Conservation (phyloP, 2,888 invertebrate species). For the Leptarthrus brevirostris region DNA sequence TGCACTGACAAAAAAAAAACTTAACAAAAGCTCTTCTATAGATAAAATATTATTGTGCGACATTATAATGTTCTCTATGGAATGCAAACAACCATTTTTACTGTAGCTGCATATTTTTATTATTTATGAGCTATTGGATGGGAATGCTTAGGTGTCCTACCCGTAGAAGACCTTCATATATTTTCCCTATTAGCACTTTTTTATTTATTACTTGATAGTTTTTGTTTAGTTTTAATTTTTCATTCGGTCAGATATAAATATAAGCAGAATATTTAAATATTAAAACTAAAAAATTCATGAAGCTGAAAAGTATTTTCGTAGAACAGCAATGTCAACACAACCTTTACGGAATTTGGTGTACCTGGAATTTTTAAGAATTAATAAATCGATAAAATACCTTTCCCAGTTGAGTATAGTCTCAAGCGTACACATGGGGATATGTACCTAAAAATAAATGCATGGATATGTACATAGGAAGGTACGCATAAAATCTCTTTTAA, state of each 20-base stretch:
- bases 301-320: too few species aligned
- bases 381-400: too few species aligned
- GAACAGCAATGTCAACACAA: too few species aligned
- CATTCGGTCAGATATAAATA: constrained; percentile 19
- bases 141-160: constrained; percentile 24
- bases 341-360: too few species aligned
- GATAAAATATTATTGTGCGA: constrained; percentile 6
- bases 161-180: constrained; percentile 3
- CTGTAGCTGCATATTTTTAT: neutral
- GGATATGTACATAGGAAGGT: too few species aligned
- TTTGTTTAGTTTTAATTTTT: neutral
- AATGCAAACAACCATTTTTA: constrained; percentile 1
- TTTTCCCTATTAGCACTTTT: constrained; percentile 29
- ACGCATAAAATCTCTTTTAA: too few species aligned
- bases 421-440: too few species aligned
- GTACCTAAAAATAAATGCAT: too few species aligned
- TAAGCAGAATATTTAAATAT: neutral
- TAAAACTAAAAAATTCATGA: neutral
- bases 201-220: neutral
- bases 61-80: constrained; percentile 16
- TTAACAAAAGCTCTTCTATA: neutral
- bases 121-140: neutral
- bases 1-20: constrained; percentile 14
- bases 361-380: too few species aligned
- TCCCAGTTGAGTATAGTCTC: too few species aligned